Conservation (phyloP, 2,113 vertebrate species). For the Sclerurus mexicanus region DNA sequence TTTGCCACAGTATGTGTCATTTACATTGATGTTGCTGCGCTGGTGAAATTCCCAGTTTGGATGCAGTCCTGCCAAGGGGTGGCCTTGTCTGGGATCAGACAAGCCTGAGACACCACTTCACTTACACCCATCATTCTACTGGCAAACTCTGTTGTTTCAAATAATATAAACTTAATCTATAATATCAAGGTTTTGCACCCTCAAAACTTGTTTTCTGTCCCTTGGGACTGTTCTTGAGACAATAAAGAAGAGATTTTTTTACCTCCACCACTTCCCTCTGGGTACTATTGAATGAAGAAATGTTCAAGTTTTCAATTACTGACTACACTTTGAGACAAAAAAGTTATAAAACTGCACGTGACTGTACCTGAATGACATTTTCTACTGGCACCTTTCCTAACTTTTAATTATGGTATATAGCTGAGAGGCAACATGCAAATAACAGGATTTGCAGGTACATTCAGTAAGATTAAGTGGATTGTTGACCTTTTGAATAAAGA, state of each 20-base stretch:
- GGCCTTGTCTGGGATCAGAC: neutral
- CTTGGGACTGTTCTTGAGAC: neutral
- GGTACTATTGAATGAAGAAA: neutral
- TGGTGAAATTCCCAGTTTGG: fast-evolving
- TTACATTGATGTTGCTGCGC: neutral
- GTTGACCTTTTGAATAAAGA: neutral
- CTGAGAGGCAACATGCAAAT: neutral
- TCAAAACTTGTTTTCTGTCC: neutral
- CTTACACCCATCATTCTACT: neutral
- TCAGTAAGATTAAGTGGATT: neutral
- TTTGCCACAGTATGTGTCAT: neutral
- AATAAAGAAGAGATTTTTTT: neutral
- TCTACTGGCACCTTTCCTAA: neutral
- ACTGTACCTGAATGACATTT: neutral
- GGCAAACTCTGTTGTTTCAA: neutral
- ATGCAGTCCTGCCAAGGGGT: neutral
- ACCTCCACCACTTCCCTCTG: neutral
- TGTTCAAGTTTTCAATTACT: neutral
- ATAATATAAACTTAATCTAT: neutral
- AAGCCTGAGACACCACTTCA: neutral
- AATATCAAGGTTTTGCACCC: neutral
- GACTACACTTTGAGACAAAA: neutral
- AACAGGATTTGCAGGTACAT: neutral
- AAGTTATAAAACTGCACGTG: neutral
- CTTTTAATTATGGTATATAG: neutral